Conservation (phyloP, 2,113 vertebrate genomes). For the Cariama cristata region DNA sequence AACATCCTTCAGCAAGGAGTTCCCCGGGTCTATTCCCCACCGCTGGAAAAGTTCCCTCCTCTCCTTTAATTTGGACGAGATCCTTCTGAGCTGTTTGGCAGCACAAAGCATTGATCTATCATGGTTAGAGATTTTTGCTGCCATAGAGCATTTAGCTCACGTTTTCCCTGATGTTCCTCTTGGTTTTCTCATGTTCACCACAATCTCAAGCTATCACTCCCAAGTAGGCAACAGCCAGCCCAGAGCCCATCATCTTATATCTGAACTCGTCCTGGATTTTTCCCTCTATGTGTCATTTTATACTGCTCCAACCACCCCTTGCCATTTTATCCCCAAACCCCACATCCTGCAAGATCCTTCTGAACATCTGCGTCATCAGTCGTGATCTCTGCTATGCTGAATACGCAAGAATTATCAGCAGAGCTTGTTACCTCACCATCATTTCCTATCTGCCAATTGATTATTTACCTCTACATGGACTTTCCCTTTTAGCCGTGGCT, state of each 20-base stretch:
- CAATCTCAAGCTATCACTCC: not conserved
- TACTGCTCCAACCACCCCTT: not conserved
- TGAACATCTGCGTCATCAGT: not conserved
- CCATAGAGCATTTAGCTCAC: not conserved
- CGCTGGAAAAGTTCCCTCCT: not conserved
- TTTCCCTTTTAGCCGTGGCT: not conserved
- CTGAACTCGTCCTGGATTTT: not conserved
- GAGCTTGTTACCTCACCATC: not conserved
- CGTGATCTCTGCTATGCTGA: not conserved
- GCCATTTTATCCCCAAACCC: not conserved
- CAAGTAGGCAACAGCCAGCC: not conserved
- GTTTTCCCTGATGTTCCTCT: not conserved
- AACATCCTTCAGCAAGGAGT: not conserved
- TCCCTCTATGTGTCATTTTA: not conserved
- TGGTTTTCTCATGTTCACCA: rapidly evolving
- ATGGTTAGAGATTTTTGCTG: not conserved
- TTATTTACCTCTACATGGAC: not conserved
- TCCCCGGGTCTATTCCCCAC: not conserved
- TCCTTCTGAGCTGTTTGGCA: not conserved
- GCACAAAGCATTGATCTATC: not conserved
- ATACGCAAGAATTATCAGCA: not conserved
- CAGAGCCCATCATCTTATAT: not conserved
- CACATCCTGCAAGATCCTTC: not conserved
- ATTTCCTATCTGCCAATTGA: not conserved
- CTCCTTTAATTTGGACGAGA: not conserved